These are phyloP conservation scores for Stegastes partitus DNA, from an alignment of 2,113 vertebrate genomes.

Conservation along the genomic window DNA sequence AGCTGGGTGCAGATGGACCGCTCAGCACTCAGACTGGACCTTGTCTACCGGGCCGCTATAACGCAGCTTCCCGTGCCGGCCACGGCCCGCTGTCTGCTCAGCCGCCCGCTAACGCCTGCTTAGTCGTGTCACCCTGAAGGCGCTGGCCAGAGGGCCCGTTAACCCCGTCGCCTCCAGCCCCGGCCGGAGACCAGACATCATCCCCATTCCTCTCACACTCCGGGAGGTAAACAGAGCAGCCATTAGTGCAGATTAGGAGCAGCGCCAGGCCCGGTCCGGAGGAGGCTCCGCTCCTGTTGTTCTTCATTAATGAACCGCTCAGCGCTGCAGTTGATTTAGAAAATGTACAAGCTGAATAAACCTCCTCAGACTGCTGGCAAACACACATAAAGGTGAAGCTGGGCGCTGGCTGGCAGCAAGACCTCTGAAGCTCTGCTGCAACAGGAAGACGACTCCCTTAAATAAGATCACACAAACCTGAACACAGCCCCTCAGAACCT, in stretches of 20 bases:
- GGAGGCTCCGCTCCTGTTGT: slow-evolving; percentile 1
- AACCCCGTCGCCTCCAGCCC: slow-evolving; percentile 28
- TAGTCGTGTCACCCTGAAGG: slow-evolving; percentile 76
- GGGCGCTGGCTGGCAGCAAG: too few relatives aligned
- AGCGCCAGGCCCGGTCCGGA: too few relatives aligned
- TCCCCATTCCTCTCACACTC: slow-evolving; percentile 69
- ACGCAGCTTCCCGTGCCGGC: slow-evolving; percentile 81
- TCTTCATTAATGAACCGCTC: slow-evolving; percentile 32
- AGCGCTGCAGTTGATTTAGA: slow-evolving; percentile 43
- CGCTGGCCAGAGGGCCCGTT: slow-evolving; percentile 21
- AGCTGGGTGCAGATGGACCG: slow-evolving; percentile 69
- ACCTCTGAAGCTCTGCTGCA: too few relatives aligned
- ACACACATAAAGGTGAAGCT: background rate
- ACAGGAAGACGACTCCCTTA: too few relatives aligned
- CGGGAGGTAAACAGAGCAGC: slow-evolving; percentile 35
- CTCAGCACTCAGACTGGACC: too few relatives aligned
- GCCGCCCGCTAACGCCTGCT: slow-evolving; percentile 83
- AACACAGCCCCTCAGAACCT: too few relatives aligned
- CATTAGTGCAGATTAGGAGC: slow-evolving; percentile 3
- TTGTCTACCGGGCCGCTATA: slow-evolving; percentile 61
- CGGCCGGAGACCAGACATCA: too few relatives aligned
- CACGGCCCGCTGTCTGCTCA: slow-evolving; percentile 74
- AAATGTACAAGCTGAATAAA: slow-evolving; percentile 45
- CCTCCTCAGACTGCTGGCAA: slow-evolving; percentile 18
- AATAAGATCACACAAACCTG: too few relatives aligned